Evolutionary conservation across 2,797 vertebrate genomes (phyloP), one percentile per base, ranked within the genome.

Genomic region (Crocidura indochinensis): DNA sequence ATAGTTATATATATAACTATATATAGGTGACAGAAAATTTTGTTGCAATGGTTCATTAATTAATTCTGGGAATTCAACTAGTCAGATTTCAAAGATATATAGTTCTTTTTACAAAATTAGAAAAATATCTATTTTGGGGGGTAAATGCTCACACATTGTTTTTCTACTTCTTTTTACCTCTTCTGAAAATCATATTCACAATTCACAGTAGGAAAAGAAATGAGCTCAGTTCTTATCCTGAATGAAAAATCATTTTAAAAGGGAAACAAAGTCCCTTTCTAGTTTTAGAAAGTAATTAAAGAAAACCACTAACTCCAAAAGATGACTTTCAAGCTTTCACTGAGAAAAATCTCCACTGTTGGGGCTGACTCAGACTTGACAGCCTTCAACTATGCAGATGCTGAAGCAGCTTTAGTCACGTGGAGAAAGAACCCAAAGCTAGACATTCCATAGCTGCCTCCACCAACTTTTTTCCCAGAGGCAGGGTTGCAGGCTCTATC

Each of bases 381-480:
- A 73, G 69, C 67, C 46, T 24, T 65, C 46, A 92, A 29, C 67
- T 15, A 53, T 44, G 90, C 91, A 88, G 94, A 93, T 93, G 87
- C 46, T 78, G 38, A 22, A 64, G 84, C 0, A 0, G 76, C 83
- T 80, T 90, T 0, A 0, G 87, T 56, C 22, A 38, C 82, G 29
- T 88, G 10, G n/a, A 88, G 91, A 69, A 80, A 87, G 92, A 74
- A 86, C 73, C 80, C 8, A 77, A 86, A 74, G 60, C 44, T 14
- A 92, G 94, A 93, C 91, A 87, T 84, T 65, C 92, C 94, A 68
- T 90, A 94, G 95, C 95, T 82, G 93, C 88, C 86, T 76, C 0
- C 19, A 15, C 46, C 60, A 53, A 90, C 72, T 29, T 90, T 76
- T 79, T 87, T 94, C 94, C 94, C 84, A 83, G 74, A 90, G 91